Evolutionary conservation across 2,888 invertebrate genomes (phyloP), one percentile per base, ranked within the genome.

Genomic region (Tetragonisca angustula): DNA sequence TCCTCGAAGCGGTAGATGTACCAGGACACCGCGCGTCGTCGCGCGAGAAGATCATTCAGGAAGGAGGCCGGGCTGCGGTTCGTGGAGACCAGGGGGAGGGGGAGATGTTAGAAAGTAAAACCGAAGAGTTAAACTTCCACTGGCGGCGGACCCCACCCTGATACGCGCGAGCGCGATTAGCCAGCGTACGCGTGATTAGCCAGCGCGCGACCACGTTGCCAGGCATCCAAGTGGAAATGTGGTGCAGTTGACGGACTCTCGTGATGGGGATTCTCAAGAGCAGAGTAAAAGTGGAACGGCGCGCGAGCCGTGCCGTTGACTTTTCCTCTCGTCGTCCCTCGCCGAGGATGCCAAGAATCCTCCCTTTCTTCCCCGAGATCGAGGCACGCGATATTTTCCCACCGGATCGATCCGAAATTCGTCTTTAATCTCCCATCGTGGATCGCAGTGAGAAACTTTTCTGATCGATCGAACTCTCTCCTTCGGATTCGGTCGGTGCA

Each of bases 51-150:
- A 82, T 74, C 82, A 82, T 84, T 79, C 89, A 84, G 84, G 83
- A 81, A 83, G 81, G 88, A 67, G 68, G 78, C 78, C 77, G 79
- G 83, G 59, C 43, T 24, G 69, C 54, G 73, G 75, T 52, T 17
- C 50, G 59, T 61, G 50, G 69, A 62, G 83, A 32, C 52, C 17
- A 13, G 56, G 75, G 89, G 87, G 90, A 13, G 88, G 43, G 43
- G 90, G 80, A 73, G 83, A 89, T 91, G 91, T 93, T 93, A 93
- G 94, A 94, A 94, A 94, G 94, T 94, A 94, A 94, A 94, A 93
- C 93, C 91, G 91, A 94, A 93, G 92, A 91, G 87, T 84, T 90
- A 89, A 90, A 90, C 88, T 89, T 89, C 87, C 83, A 86, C 79
- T 71, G 87, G 67, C 76, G 82, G 76, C 76, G 68, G 80, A 91